Percentiles rank a stretch among this genome's conserved stretches.
Evolutionary conservation across 2,888 invertebrate genomes (phyloP).

Genomic region (Trissolcus japonicus): DNA sequence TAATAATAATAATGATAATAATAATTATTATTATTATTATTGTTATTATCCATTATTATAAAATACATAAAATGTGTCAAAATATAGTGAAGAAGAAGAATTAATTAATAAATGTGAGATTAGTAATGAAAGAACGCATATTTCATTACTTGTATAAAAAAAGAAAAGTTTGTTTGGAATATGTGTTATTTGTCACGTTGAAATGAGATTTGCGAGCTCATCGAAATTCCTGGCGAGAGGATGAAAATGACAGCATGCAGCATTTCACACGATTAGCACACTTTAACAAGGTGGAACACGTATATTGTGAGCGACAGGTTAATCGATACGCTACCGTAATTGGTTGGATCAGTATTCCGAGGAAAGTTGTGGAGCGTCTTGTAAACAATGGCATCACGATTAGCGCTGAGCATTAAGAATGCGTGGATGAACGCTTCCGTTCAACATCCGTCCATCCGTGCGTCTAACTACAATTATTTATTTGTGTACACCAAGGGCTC

Average conservation of each 20-base stretch:
- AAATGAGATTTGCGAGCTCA: background rate
- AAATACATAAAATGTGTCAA: too few relatives aligned
- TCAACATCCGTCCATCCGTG: conserved; percentile 61
- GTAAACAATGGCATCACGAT: conserved; percentile 68
- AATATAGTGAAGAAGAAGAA: too few relatives aligned
- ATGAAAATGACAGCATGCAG: background rate
- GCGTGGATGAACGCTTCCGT: conserved; percentile 68
- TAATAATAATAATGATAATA: too few relatives aligned
- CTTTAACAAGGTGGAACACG: conserved; percentile 27
- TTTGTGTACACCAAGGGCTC: conserved; percentile 34
- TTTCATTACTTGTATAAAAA: too few relatives aligned
- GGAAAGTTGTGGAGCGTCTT: conserved; percentile 56
- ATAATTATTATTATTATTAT: too few relatives aligned
- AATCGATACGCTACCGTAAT: conserved; percentile 55
- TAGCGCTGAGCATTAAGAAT: conserved; percentile 61
- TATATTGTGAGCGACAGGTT: conserved; percentile 31
- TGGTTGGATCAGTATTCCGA: conserved; percentile 62
- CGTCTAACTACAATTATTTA: conserved; percentile 54
- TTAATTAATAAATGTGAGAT: too few relatives aligned
- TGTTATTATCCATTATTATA: too few relatives aligned
- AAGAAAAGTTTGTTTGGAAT: too few relatives aligned
- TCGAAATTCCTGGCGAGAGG: background rate
- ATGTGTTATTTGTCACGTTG: too few relatives aligned
- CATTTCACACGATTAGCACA: conserved; percentile 41
- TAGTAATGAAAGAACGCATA: too few relatives aligned